These are phyloP conservation scores for Andrena bucephala DNA, from an alignment of 2,888 invertebrate species.

Conservation along the genomic window DNA sequence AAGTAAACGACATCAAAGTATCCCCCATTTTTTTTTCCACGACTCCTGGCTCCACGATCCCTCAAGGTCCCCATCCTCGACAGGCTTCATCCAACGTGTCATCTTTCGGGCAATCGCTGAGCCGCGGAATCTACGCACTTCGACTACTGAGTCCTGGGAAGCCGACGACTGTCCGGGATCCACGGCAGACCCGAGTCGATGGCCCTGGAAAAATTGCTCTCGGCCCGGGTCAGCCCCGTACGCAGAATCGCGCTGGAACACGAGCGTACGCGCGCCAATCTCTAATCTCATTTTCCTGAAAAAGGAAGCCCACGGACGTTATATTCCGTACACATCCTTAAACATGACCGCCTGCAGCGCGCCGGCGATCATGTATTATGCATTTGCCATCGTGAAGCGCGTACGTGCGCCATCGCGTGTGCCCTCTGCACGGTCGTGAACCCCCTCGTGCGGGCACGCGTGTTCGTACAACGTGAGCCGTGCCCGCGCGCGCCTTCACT, in stretches of 20 bases:
- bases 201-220: constrained; percentile 49
- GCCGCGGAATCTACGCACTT: neutral
- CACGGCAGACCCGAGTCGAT: neutral
- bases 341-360: constrained; percentile 73
- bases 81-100: neutral
- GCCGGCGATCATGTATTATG: constrained; percentile 74
- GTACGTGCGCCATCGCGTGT: constrained; percentile 51
- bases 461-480: constrained; percentile 39
- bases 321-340: constrained; percentile 74
- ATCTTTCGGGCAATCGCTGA: neutral
- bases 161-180: neutral
- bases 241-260: constrained; percentile 34
- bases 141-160: constrained; percentile 4
- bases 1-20: constrained; percentile 8
- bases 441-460: constrained; percentile 47
- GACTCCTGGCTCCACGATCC: neutral
- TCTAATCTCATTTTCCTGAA: constrained; percentile 74
- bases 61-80: neutral
- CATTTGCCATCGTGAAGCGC: constrained; percentile 71
- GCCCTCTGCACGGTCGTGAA: constrained; percentile 38
- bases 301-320: constrained; percentile 69
- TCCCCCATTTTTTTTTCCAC: neutral
- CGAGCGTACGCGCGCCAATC: constrained; percentile 58
- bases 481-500: constrained; percentile 33
- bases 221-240: neutral